Percentiles rank a stretch among this genome's conserved stretches.
These are phyloP conservation scores for Troides oblongomaculatus DNA, from an alignment of 2,888 invertebrate genomes.

Conservation along the genomic window DNA sequence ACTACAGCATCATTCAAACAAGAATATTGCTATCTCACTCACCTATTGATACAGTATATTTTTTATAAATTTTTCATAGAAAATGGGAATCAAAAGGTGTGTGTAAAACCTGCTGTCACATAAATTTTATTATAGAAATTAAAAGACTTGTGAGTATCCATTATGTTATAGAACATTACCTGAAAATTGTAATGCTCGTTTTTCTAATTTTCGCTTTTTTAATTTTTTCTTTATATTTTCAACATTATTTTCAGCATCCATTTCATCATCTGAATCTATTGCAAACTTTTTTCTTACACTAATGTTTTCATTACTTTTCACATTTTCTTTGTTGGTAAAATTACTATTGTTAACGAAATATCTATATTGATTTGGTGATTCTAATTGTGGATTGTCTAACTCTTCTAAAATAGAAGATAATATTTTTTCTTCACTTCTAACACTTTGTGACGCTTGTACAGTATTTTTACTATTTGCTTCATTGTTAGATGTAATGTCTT, in stretches of 20 bases:
- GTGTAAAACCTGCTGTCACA: too few relatives aligned
- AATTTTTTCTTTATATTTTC: constrained; percentile 55
- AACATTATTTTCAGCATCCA: constrained; percentile 36
- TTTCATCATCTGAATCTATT: constrained; percentile 70
- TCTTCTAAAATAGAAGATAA: constrained; percentile 65
- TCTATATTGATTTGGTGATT: constrained; percentile 53
- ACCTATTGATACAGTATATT: too few relatives aligned
- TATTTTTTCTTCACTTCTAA: constrained; percentile 36
- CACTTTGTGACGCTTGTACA: constrained; percentile 18
- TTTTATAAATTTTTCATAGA: too few relatives aligned
- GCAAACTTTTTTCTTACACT: constrained; percentile 58
- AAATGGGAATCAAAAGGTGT: too few relatives aligned
- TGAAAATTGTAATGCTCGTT: constrained; percentile 67
- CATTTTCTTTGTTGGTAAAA: constrained; percentile 36
- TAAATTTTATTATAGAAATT: too few relatives aligned
- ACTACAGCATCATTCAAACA: too few relatives aligned
- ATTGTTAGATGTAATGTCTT: constrained; percentile 1
- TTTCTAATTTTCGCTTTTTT: constrained; percentile 58
- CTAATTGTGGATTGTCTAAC: constrained; percentile 57
- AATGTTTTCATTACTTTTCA: constrained; percentile 30
- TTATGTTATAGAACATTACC: constrained; percentile 45
- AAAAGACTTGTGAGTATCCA: background rate
- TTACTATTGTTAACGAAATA: constrained; percentile 48
- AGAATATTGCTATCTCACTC: too few relatives aligned
- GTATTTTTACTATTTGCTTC: constrained; percentile 13